These are phyloP conservation scores for Chaetophractus vellerosus DNA, from an alignment of 2,797 vertebrate species.

Conservation along the genomic window DNA sequence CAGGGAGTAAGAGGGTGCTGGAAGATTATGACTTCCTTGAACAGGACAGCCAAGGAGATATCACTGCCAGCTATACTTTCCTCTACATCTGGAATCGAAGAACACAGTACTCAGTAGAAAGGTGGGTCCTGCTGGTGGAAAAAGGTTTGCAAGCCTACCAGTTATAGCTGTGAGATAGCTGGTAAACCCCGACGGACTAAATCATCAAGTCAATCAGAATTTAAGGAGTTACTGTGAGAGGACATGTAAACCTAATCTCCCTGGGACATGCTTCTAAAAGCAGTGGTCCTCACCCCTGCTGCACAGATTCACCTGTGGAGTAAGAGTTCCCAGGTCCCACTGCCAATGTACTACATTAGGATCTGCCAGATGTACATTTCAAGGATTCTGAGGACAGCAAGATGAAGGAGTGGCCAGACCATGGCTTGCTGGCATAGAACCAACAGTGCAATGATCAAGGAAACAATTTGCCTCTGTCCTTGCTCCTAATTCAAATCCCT, in stretches of 20 bases:
- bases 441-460: background rate
- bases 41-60: background rate
- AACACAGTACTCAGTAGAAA: background rate
- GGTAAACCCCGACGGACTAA: background rate
- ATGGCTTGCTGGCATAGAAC: background rate
- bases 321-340: background rate
- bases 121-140: background rate
- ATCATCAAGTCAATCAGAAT: background rate
- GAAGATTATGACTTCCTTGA: background rate
- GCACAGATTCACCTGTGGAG: background rate
- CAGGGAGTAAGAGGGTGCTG: background rate
- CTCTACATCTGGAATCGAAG: background rate
- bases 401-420: background rate
- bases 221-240: background rate
- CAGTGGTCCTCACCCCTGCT: background rate
- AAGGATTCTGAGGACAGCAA: background rate
- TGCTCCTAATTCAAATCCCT: slow-evolving; percentile 23
- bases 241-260: background rate
- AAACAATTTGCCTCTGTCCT: slow-evolving; percentile 20
- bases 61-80: background rate
- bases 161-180: background rate
- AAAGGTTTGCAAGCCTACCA: background rate
- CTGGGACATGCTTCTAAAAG: background rate
- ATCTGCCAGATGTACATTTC: background rate
- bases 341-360: background rate